Base-by-base conservation (phyloP, 2,888 invertebrate species). In the Dryococelus australis region DNA sequence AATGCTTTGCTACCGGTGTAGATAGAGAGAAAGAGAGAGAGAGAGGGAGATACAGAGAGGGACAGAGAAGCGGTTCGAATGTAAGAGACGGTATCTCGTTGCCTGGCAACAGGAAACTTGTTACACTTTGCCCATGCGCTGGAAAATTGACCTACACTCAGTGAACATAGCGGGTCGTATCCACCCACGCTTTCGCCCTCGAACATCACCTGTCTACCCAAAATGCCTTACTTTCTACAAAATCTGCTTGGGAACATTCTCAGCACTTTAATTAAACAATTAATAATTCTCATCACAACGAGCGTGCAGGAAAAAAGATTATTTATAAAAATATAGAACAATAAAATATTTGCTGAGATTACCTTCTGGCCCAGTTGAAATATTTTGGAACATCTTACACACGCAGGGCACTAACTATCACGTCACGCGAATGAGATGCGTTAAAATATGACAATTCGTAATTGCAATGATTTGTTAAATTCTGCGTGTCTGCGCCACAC, bases 21-120 rank as follows among this genome's bases (percentile, higher is more conserved):
- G 20, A 65, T 8, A 51, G 51, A 51, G 20, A 65, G 65, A 24
- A 8, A n/a, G 65, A 65, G 24, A n/a, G 65, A 65, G n/a, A 65
- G 65, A 65, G 65, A 16, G 24, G 0, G 65, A 47, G 1, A 16
- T 10, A 47, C 16, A 47, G 47, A 65, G 65, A 65, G 16, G 65
- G 65, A 65, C 65, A n/a, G 24, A 8, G 65, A 65, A 65, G 24
- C 8, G 65, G 65, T 65, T 65, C 13, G 65, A 65, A 65, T 65
- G 65, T 65, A n/a, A 65, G 65, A 65, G 65, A 65, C 65, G 65
- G 65, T 65, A 65, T 65, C 65, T 65, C 28, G 83, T 83, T 83
- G 83, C 83, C 43, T 43, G 83, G 83, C 83, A 83, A 83, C 83
- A 43, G 35, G 83, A 83, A 83, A 83, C 83, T 83, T 83, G 83